A percentile compares a stretch with the other conserved stretches of the same genome.
Evolutionary conservation across 2,888 invertebrate genomes (phyloP).

Genomic region (Nudaria mundana): DNA sequence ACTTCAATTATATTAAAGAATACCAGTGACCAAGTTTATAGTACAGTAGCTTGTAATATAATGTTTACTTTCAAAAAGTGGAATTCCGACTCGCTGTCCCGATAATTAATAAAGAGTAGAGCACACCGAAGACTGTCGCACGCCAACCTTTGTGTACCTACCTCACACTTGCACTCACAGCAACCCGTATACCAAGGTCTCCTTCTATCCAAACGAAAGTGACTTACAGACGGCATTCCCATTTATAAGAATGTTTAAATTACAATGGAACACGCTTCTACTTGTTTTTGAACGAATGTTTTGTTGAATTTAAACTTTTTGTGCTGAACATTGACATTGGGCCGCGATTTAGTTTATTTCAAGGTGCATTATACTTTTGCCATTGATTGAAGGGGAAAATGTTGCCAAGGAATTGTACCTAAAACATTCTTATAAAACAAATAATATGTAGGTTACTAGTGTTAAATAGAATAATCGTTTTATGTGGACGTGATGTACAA

Average conservation of each 20-base stretch:
- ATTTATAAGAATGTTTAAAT: slow-evolving; percentile 41
- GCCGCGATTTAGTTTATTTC: too few species aligned
- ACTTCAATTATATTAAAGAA: too few species aligned
- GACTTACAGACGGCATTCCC: slow-evolving; percentile 44
- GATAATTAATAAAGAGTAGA: slow-evolving; percentile 42
- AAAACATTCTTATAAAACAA: too few species aligned
- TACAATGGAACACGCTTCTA: slow-evolving; percentile 42
- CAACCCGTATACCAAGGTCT: slow-evolving; percentile 19
- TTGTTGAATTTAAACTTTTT: slow-evolving; percentile 12
- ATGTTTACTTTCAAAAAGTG: slow-evolving; percentile 36
- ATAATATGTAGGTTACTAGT: too few species aligned
- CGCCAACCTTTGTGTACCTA: slow-evolving; percentile 43
- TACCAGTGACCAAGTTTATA: slow-evolving; percentile 8
- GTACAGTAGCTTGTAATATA: slow-evolving; percentile 17
- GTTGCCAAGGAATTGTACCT: too few species aligned
- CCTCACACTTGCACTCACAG: slow-evolving; percentile 17
- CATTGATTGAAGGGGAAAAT: too few species aligned
- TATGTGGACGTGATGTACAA: too few species aligned
- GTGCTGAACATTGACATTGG: background rate
- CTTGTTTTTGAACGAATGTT: slow-evolving; percentile 29
- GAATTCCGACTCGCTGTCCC: slow-evolving; percentile 35
- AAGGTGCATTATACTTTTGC: too few species aligned
- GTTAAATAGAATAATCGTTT: too few species aligned
- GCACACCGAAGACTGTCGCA: slow-evolving; percentile 33
- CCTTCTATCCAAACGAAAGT: slow-evolving; percentile 34